Evolutionary conservation across 1,140 invertebrate genomes (phyloP).

Genomic region (Diprion similis): DNA sequence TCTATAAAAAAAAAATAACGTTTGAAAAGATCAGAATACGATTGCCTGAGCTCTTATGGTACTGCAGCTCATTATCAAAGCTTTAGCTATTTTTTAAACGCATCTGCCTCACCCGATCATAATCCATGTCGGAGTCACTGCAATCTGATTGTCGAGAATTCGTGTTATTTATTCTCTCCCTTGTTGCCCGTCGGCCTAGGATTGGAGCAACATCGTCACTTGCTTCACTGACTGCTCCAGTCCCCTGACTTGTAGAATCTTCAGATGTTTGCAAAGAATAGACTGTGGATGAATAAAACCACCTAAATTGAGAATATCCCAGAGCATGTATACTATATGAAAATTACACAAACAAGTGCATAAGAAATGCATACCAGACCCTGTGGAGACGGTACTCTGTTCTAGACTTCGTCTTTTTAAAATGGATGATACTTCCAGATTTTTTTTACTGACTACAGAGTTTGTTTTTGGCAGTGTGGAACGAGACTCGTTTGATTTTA

Average conservation of each 20-base stretch:
- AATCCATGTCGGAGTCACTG: constrained; percentile 64
- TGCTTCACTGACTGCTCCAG: constrained; percentile 66
- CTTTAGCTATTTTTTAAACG: not conserved
- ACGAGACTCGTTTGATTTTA: constrained; percentile 53
- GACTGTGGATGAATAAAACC: constrained; percentile 36
- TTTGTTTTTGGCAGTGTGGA: constrained; percentile 33
- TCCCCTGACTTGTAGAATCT: constrained; percentile 64
- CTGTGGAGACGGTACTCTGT: constrained; percentile 50
- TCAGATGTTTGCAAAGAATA: constrained; percentile 62
- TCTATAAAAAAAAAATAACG: constrained; percentile 54
- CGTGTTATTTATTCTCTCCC: constrained; percentile 60
- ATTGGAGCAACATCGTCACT: constrained; percentile 70
- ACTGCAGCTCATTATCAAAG: not conserved
- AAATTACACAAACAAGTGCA: constrained; percentile 2
- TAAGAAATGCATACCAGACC: constrained; percentile 45
- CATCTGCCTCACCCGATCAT: constrained; percentile 59
- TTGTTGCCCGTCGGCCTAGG: constrained; percentile 67
- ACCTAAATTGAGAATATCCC: too few species aligned
- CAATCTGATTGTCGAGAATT: constrained; percentile 58
- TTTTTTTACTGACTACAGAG: constrained; percentile 43
- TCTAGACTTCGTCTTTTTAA: constrained; percentile 67
- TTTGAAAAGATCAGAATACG: not conserved
- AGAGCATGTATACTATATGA: not conserved
- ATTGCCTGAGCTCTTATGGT: too few species aligned
- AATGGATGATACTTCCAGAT: constrained; percentile 64